Evolutionary conservation across 2,113 vertebrate species (phyloP), one percentile per base, ranked within the genome.

Genomic region (Pteropus alecto): DNA sequence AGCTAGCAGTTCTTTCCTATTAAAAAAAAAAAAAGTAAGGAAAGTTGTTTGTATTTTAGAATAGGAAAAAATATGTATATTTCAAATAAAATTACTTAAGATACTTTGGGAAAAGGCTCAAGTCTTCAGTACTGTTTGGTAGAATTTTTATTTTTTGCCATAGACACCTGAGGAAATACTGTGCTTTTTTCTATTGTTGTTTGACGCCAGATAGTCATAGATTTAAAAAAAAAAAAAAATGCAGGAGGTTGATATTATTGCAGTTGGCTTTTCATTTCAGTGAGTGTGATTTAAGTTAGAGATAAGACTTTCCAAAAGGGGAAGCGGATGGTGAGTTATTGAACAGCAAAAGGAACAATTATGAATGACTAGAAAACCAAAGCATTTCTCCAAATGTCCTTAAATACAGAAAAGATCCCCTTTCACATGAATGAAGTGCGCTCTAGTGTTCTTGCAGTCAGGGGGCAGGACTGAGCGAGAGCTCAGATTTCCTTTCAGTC

Each of bases 291-390:
- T 89, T 60, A 87, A 91, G 28, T 21, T 58, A 56, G 24, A 90
- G 33, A 10, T 71, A 19, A 0, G 35, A 65, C 79, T 78, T 94
- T 79, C 41, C 82, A 73, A 46, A 77, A 88, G 91, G 41, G 19
- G 56, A 67, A 38, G 28, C 13, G 9, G 35, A 41, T 68, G 16
- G 56, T 30, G 24, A 68, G 74, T 68, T 63, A 18, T 58, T 82
- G 63, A 63, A 92, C n/a, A 70, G 94, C 38, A 84, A 79, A 96
- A 43, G 60, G 24, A 73, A 95, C 78, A 90, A 58, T 71, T 81
- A 58, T 61, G 26, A 68, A 58, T 18, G 3, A 38, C 28, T 63
- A 7, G 48, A 65, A 85, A 96, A 60, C 15, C 30, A 58, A 78
- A 87, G 9, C 30, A 56, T 58, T 85, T 83, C 71, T 93, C 54